Base-by-base conservation (phyloP, 2,888 invertebrate species). In the Alcis repandata region DNA sequence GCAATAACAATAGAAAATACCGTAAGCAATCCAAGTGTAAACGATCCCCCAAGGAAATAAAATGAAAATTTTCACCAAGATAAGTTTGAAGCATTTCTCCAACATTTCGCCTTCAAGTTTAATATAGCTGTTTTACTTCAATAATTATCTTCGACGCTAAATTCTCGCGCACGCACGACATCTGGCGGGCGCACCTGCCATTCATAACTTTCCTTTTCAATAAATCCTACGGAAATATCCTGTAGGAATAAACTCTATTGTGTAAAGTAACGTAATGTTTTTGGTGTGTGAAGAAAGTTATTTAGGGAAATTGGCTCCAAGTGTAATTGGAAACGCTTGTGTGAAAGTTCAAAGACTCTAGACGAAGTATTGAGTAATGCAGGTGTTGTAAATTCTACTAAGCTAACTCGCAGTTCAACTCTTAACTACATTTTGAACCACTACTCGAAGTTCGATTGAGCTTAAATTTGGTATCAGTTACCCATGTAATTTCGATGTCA, bases 181-280 rank as follows among this genome's bases (percentile, higher is more conserved):
- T 82, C 77, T 83, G 82, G 78, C 78, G 72, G 66, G 61, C 72
- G 69, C 87, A 87, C 86, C 86, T 87, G 87, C 77, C 82, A 74
- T 77, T 77, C 75, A 67, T 71, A 84, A 87, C 85, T 87, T 88
- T 87, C 85, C 86, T 84, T 87, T 87, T 87, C 86, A 85, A 86
- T 88, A 84, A 88, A 82, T 84, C 79, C 80, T 72, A 73, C 76
- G 66, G 63, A 74, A 75, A 74, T 74, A 76, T 57, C 60, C 58
- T 63, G 74, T 78, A 72, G 22, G 75, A 75, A 73, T 67, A 70
- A 72, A 75, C 63, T 76, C 67, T 75, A 80, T 77, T 75, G 73
- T 74, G 74, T 74, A 67, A 78, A 78, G 73, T 75, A 13, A 43
- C 20, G 20, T 43, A 20, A 11, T 6, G 9, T 19, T 41, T 41